Conservation (phyloP, 1,140 invertebrate genomes). For the Lordiphosa collinella region DNA sequence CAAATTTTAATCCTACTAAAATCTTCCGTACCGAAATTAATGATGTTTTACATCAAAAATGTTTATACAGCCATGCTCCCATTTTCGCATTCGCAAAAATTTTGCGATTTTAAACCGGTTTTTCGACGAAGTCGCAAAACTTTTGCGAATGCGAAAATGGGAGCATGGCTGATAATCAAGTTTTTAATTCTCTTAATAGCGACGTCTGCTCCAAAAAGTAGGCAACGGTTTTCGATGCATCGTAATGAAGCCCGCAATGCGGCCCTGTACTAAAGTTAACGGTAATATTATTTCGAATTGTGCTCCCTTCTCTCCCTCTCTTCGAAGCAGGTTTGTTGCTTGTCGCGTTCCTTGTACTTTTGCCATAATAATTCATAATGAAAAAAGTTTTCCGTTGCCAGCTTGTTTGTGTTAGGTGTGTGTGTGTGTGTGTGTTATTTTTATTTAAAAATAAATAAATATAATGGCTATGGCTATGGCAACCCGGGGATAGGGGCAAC, state of each 20-base stretch:
- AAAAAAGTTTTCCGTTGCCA: slow-evolving; percentile 56
- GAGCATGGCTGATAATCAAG: too few relatives aligned
- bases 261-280: slow-evolving; percentile 32
- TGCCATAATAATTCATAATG: slow-evolving; percentile 70
- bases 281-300: slow-evolving; percentile 45
- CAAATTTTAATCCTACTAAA: too few relatives aligned
- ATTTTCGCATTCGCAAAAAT: too few relatives aligned
- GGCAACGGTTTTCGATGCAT: slow-evolving; percentile 15
- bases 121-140: too few relatives aligned
- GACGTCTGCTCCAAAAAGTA: too few relatives aligned
- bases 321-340: background rate
- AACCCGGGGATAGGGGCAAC: slow-evolving; percentile 5
- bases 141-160: too few relatives aligned
- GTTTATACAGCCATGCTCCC: too few relatives aligned
- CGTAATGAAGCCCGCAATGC: slow-evolving; percentile 48
- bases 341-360: slow-evolving; percentile 17
- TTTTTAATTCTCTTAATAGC: too few relatives aligned
- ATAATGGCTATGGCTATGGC: slow-evolving; percentile 49
- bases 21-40: too few relatives aligned
- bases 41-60: too few relatives aligned
- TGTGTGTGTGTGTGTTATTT: slow-evolving; percentile 37
- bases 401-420: slow-evolving; percentile 32
- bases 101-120: too few relatives aligned
- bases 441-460: slow-evolving; percentile 74
- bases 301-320: background rate